phyloP scores from a whole-genome alignment of 2,888 invertebrate genomes.

The Cosmia trapezina region DNA sequence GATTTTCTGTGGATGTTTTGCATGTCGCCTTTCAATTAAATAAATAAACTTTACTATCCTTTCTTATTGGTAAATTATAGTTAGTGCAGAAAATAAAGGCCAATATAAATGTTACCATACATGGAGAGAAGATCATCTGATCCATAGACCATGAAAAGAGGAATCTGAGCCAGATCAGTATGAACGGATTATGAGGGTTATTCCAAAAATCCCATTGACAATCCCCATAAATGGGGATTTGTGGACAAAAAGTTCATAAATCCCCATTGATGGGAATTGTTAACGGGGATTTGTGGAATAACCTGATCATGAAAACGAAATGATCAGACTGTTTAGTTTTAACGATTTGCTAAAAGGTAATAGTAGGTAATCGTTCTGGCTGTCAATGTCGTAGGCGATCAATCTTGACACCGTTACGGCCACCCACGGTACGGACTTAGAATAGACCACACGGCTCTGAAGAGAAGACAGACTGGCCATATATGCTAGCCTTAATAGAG shows the following conservation, averaged over 20 bases:
- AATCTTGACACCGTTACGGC: background rate
- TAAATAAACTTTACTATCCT: background rate
- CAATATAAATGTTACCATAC: background rate
- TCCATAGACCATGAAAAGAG: background rate
- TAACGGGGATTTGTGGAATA: too few relatives aligned
- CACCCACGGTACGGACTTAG: background rate
- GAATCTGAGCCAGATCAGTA: background rate
- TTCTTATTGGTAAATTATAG: background rate
- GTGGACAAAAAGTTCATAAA: too few relatives aligned
- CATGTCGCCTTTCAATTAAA: background rate
- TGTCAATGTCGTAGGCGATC: background rate
- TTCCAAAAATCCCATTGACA: too few relatives aligned
- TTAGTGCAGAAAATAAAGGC: background rate
- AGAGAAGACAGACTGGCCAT: background rate
- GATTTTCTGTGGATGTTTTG: background rate
- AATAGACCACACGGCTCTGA: background rate
- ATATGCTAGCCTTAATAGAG: background rate
- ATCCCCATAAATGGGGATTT: too few relatives aligned
- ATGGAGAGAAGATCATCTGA: background rate
- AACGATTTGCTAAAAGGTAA: background rate
- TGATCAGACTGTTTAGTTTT: background rate
- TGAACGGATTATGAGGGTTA: background rate
- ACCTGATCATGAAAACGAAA: background rate
- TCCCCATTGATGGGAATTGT: too few relatives aligned
- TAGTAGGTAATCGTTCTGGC: background rate